Conservation (phyloP, 1,140 invertebrate species). For the Cryptotermes secundus region DNA sequence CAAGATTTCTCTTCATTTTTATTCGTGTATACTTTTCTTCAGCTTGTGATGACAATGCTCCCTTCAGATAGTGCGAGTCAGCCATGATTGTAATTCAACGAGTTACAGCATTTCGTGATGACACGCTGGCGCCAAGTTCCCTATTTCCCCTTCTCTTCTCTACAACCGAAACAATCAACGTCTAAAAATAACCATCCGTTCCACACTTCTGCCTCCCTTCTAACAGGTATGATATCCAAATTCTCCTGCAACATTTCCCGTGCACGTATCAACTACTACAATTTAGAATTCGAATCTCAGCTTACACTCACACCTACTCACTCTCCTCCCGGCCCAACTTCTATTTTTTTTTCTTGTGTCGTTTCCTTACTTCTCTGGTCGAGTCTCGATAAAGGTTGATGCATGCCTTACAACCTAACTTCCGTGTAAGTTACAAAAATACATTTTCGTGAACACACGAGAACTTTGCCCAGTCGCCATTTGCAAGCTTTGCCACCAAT, state of each 20-base stretch:
- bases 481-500: too few species aligned
- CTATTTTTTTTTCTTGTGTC: not conserved
- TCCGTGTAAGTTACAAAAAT: not conserved
- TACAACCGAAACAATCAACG: not conserved
- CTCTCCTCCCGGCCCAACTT: not conserved
- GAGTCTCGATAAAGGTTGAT: not conserved
- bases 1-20: too few species aligned
- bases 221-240: not conserved
- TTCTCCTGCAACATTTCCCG: not conserved
- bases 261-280: not conserved
- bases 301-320: not conserved
- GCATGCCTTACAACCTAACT: not conserved
- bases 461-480: too few species aligned
- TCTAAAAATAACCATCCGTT: not conserved
- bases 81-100: not conserved
- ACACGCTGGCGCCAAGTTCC: not conserved
- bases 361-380: not conserved
- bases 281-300: slow-evolving; percentile 8
- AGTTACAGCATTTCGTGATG: slow-evolving; percentile 8
- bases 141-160: not conserved
- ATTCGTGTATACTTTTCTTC: too few species aligned
- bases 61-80: not conserved
- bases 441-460: not conserved
- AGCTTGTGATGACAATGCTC: not conserved
- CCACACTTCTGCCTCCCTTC: not conserved